Conservation (phyloP, 1,140 invertebrate genomes). For the Piezodorus guildinii region DNA sequence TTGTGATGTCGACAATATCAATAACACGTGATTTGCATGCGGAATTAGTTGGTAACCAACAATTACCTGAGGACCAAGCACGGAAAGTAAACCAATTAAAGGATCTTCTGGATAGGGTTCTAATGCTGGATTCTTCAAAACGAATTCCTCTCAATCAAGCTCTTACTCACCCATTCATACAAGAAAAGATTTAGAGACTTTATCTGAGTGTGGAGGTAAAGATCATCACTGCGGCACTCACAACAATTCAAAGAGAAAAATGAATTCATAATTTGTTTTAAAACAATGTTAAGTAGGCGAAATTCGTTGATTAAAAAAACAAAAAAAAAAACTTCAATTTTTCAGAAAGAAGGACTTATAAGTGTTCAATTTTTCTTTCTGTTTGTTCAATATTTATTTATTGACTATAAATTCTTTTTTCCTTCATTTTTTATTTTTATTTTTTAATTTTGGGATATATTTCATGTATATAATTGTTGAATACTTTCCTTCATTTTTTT, state of each 20-base stretch:
- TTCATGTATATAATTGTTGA: no score
- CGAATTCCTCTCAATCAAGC: conserved; percentile 88
- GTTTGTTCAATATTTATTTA: background rate
- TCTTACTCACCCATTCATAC: conserved; percentile 91
- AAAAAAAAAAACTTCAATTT: background rate
- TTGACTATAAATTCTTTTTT: no score
- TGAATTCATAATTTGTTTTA: background rate
- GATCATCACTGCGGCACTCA: background rate
- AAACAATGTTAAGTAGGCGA: background rate
- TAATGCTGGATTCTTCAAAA: conserved; percentile 87
- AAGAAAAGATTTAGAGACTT: conserved; percentile 60
- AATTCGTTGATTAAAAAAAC: background rate
- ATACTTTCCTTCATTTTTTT: no score
- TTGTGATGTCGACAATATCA: conserved; percentile 85
- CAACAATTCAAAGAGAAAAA: background rate
- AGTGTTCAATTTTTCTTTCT: background rate
- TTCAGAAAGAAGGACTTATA: background rate
- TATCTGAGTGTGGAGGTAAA: background rate
- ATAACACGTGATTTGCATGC: conserved; percentile 69
- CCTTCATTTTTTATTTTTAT: no score
- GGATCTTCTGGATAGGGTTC: conserved; percentile 85
- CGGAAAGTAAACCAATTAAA: conserved; percentile 86
- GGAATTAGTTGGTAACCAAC: conserved; percentile 79
- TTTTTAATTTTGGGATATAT: no score
- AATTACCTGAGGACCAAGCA: conserved; percentile 77